Evolutionary conservation across 2,888 invertebrate species (phyloP).

Genomic region (Muscina levida): DNA sequence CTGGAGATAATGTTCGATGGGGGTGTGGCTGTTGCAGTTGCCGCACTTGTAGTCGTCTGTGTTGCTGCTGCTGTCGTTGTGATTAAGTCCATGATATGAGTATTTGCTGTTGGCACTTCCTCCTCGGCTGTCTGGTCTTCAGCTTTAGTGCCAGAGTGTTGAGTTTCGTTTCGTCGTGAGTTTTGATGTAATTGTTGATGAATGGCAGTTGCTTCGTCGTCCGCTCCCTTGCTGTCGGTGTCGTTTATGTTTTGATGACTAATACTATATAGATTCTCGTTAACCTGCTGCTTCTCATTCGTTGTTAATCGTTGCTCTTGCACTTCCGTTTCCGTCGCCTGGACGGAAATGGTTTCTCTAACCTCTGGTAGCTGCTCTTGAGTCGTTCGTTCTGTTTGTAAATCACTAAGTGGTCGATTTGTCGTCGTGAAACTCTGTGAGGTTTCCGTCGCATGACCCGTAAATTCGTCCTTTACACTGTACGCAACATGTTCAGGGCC

Average conservation of each 20-base stretch:
- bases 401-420: slow-evolving; percentile 38
- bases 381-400: slow-evolving; percentile 52
- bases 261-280: slow-evolving; percentile 60
- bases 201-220: slow-evolving; percentile 48
- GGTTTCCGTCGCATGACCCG: slow-evolving; percentile 12
- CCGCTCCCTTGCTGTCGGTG: slow-evolving; percentile 31
- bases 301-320: slow-evolving; percentile 49
- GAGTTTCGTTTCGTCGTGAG: slow-evolving; percentile 29
- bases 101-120: slow-evolving; percentile 54
- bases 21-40: slow-evolving; percentile 58
- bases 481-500: slow-evolving; percentile 22
- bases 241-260: slow-evolving; percentile 50
- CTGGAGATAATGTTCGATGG: slow-evolving; percentile 55
- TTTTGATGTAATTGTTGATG: slow-evolving; percentile 42
- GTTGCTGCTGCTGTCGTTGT: slow-evolving; percentile 56
- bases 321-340: slow-evolving; percentile 46
- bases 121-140: background rate
- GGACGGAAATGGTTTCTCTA: slow-evolving; percentile 8
- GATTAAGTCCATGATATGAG: slow-evolving; percentile 57
- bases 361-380: slow-evolving; percentile 10
- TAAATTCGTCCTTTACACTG: slow-evolving; percentile 46
- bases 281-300: slow-evolving; percentile 52
- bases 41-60: slow-evolving; percentile 58
- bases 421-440: slow-evolving; percentile 38
- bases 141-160: too few relatives aligned